Evolutionary conservation across 2,888 invertebrate genomes (phyloP).

Genomic region (Drosophila siamana): DNA sequence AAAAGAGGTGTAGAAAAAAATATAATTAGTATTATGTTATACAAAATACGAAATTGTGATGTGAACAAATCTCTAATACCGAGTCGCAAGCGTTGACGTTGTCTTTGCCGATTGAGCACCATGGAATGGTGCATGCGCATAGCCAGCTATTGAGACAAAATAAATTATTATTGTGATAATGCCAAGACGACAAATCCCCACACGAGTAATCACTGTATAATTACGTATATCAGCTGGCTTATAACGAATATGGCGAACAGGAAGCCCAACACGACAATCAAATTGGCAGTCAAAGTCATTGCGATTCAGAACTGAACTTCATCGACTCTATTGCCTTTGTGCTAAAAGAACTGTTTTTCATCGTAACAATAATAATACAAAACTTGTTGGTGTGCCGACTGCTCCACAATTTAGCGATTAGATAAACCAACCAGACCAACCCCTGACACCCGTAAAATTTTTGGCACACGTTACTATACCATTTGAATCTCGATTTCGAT

Average conservation of each 20-base stretch:
- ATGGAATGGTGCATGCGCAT: slow-evolving; percentile 55
- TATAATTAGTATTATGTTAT: neutral
- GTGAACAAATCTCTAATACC: slow-evolving; percentile 37
- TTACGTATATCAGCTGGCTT: slow-evolving; percentile 64
- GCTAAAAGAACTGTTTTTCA: slow-evolving; percentile 17
- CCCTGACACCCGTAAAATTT: slow-evolving; percentile 4
- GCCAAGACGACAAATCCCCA: neutral
- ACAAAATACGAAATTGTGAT: neutral
- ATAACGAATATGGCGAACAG: slow-evolving; percentile 53
- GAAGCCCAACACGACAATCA: slow-evolving; percentile 53
- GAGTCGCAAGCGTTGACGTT: slow-evolving; percentile 36
- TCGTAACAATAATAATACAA: slow-evolving; percentile 25
- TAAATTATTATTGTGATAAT: slow-evolving; percentile 28
- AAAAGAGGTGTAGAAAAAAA: slow-evolving; percentile 24
- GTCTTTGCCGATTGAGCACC: slow-evolving; percentile 42
- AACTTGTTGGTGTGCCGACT: slow-evolving; percentile 28
- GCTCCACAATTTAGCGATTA: slow-evolving; percentile 53
- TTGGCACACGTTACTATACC: slow-evolving; percentile 69
- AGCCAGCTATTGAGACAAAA: slow-evolving; percentile 59
- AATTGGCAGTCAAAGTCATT: slow-evolving; percentile 54
- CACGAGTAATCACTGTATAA: slow-evolving; percentile 24
- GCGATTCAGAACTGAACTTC: slow-evolving; percentile 41
- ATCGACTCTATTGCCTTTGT: slow-evolving; percentile 22
- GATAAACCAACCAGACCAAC: slow-evolving; percentile 47
- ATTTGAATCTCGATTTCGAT: slow-evolving; percentile 29